phyloP scores from a whole-genome alignment of 2,888 invertebrate genomes.

The Spatulosminthurus flaviceps region DNA sequence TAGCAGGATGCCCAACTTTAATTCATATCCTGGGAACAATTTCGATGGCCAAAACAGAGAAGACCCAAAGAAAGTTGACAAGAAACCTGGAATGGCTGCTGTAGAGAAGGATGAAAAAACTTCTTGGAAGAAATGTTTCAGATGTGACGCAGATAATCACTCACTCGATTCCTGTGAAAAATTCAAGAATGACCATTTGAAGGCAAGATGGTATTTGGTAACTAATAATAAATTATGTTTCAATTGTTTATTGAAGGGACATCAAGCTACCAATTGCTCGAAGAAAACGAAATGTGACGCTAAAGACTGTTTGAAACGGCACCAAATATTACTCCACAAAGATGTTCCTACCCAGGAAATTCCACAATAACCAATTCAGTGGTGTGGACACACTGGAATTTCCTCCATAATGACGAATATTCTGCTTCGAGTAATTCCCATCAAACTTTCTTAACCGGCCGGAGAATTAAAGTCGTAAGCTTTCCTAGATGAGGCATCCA shows the following conservation, averaged over 20 bases:
- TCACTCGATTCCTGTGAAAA: too few species aligned
- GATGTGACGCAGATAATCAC: too few species aligned
- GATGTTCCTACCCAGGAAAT: background rate
- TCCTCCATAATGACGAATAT: background rate
- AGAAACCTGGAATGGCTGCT: too few species aligned
- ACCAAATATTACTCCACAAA: background rate
- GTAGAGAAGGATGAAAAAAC: too few species aligned
- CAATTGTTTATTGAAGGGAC: background rate
- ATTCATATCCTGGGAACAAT: too few species aligned
- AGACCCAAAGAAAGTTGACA: too few species aligned
- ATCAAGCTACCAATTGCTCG: background rate
- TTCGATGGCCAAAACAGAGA: too few species aligned
- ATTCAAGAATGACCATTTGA: too few species aligned
- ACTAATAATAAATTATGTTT: too few species aligned
- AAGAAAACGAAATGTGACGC: background rate
- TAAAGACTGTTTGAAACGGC: background rate
- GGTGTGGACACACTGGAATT: background rate
- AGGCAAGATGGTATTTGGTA: too few species aligned
- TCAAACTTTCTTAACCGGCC: background rate
- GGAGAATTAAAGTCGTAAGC: background rate
- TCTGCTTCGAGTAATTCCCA: background rate
- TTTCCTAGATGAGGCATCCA: conserved; percentile 36
- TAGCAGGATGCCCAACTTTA: too few species aligned
- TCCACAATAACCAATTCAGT: background rate
- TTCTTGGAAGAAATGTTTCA: too few species aligned